phyloP scores from a whole-genome alignment of 2,888 invertebrate genomes.

The Oxytorus armatus region DNA sequence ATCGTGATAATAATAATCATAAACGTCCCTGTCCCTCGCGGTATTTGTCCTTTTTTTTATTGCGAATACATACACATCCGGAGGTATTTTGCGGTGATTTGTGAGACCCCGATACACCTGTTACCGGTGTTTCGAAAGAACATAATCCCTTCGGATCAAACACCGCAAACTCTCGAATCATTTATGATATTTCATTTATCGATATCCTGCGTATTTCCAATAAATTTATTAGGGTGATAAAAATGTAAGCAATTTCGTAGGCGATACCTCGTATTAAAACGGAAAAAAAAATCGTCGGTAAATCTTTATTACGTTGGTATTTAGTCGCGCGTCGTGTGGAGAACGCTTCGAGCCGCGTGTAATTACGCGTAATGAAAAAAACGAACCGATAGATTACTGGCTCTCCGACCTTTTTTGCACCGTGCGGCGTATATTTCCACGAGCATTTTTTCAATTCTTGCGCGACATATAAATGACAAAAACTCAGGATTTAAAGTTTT shows the following conservation, averaged over 20 bases:
- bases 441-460: too few relatives aligned
- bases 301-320: too few relatives aligned
- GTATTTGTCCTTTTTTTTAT: slow-evolving; percentile 45
- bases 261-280: too few relatives aligned
- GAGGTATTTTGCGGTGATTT: slow-evolving; percentile 32
- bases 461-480: too few relatives aligned
- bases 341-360: too few relatives aligned
- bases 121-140: slow-evolving; percentile 10
- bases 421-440: too few relatives aligned
- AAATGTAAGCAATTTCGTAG: slow-evolving; percentile 7
- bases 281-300: too few relatives aligned
- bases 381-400: too few relatives aligned
- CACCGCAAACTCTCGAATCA: slow-evolving; percentile 12
- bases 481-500: too few relatives aligned
- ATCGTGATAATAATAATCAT: slow-evolving; percentile 48
- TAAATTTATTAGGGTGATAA: neutral
- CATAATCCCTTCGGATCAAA: slow-evolving; percentile 11
- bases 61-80: slow-evolving; percentile 38
- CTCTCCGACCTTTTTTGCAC: too few relatives aligned
- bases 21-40: slow-evolving; percentile 34
- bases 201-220: slow-evolving; percentile 1
- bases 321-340: too few relatives aligned
- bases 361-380: too few relatives aligned
- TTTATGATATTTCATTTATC: slow-evolving; percentile 23
- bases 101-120: slow-evolving; percentile 9